Evolutionary conservation across 2,797 vertebrate genomes (phyloP).

Genomic region (Melanogrammus aeglefinus): DNA sequence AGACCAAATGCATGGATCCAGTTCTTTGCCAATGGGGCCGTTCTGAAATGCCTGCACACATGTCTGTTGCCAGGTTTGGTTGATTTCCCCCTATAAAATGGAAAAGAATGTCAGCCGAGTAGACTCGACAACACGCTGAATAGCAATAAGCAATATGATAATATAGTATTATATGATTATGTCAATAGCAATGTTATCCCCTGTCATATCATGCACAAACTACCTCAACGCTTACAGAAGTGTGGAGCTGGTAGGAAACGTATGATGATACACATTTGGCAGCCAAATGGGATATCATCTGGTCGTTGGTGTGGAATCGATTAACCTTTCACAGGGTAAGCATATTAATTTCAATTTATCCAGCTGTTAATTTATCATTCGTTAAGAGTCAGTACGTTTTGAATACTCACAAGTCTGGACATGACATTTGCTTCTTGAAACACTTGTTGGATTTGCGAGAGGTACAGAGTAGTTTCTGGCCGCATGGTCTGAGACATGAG

Average conservation of each 20-base stretch:
- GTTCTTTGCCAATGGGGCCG: conserved; percentile 28
- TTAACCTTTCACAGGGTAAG: conserved; percentile 65
- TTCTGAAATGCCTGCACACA: conserved; percentile 68
- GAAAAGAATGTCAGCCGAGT: background rate
- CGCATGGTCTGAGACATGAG: conserved; percentile 42
- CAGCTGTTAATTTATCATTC: background rate
- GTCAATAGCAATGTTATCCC: background rate
- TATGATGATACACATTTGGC: conserved; percentile 74
- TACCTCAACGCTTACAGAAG: conserved; percentile 42
- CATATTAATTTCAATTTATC: background rate
- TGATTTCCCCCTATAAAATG: conserved; percentile 63
- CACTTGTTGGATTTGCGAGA: conserved; percentile 32
- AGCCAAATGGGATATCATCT: conserved; percentile 79
- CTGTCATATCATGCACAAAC: background rate
- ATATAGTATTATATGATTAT: background rate
- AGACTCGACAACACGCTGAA: background rate
- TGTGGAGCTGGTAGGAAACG: conserved; percentile 70
- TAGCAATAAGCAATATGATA: background rate
- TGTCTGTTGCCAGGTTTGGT: conserved; percentile 71
- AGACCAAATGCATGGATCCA: conserved; percentile 74
- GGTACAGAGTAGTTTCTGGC: conserved; percentile 19
- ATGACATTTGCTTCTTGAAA: conserved; percentile 55
- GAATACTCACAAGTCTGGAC: conserved; percentile 62
- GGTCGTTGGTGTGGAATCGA: conserved; percentile 67
- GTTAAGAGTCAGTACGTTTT: background rate